Evolutionary conservation across 2,888 invertebrate species (phyloP), one percentile per base, ranked within the genome.

Genomic region (Sussaba pulchella): DNA sequence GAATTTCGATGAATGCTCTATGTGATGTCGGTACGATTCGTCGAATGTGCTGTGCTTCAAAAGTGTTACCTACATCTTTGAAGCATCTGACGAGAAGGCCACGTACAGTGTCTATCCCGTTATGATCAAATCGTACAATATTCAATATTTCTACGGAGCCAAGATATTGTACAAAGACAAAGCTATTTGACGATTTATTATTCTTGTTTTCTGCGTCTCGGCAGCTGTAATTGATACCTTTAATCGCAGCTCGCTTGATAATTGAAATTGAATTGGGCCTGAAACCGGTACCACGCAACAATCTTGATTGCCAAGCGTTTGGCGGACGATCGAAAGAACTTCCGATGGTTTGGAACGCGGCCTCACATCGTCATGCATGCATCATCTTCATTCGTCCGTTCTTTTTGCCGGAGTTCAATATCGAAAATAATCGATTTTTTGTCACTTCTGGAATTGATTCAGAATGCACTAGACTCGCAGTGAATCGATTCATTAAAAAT

Each of bases 401-500:
- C 39, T 59, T 59, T 39, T 63, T 63, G 21, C 63, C 63, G n/a
- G 36, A 17, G 63, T 63, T 63, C 14, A 63, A 63, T 43, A 63
- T 24, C 17, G 59, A 59, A 9, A 5, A n/a, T 59, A 59, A 17
- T 59, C 59, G 59, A 43, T 45, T n/a, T 63, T 12, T 21, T 14
- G 45, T 63, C 45, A 45, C 39, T 45, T 45, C 24, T 6, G 21
- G 21, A 14, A 24, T 63, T 45, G 21, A 14, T 14, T 63, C 26
- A 24, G 21, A 24, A 12, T 63, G 26, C 14, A 50, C 39, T 36
- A 59, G 31, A 59, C 41, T 57, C n/a, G 54, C 54, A 10, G 17
- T 57, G 24, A 69, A 69, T 69, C 69, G 43, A 17, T 24, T 26
- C 69, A 69, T 69, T 24, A 71, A 47, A 47, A 47, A 71, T 47